Evolutionary conservation across 2,113 vertebrate species (phyloP), one percentile per base, ranked within the genome.

Genomic region (Apodemus sylvaticus): DNA sequence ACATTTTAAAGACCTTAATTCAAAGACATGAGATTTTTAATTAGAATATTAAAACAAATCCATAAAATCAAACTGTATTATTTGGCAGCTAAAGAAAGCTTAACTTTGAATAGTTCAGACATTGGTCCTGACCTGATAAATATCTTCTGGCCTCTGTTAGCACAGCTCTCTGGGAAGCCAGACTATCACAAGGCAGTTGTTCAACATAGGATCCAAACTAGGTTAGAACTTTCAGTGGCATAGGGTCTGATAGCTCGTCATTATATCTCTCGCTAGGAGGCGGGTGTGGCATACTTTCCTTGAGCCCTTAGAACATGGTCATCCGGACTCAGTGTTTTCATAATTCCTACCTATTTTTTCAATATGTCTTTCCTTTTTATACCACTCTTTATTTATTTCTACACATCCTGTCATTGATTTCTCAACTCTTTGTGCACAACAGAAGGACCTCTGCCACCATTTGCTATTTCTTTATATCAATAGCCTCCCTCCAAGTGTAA

Each of bases 391-490:
- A 39, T 39, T 39, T 82, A n/a, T 39, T 55, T 92, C 90, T 96
- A 86, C 64, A 34, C 3, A 68, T 62, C 22, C 10, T 34, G 58
- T 51, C 62, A 86, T 3, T 71, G 66, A 74, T 88, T 95, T 94
- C 53, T 96, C 77, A 94, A 66, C 29, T 83, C 78, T 83, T 60
- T 92, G 26, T 14, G 29, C 42, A 48, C 39, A 91, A 34, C 93
- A 48, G 42, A 96, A 96, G 70, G 78, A 24, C 31, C 36, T 53
- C 51, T 48, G 53, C 86, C 64, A 92, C 12, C 53, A 91, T 60
- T 77, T 95, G 66, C 71, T 74, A 24, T 93, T 94, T 95, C 71
- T 96, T 96, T 91, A 9, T 92, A 53, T 85, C 78, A 90, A 94
- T 58, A 93, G 76, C 66, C 90, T 95, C 64, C 42, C 68, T 94